Percentiles rank a stretch among this genome's conserved stretches.
Evolutionary conservation across 2,888 invertebrate species (phyloP).

Genomic region (Aleiodes testaceus): DNA sequence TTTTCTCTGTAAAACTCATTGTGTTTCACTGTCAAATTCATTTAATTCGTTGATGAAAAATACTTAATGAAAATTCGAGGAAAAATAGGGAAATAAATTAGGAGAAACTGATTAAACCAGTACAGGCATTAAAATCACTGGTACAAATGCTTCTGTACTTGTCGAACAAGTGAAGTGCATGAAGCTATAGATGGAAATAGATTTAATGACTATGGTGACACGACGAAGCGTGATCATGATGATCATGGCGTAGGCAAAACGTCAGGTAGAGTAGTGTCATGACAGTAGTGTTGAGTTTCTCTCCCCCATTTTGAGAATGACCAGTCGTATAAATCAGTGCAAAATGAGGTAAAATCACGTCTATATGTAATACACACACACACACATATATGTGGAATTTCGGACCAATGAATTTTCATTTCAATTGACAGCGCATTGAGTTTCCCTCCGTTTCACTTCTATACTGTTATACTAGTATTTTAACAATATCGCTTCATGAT

Average conservation of each 20-base stretch:
- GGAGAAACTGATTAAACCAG: constrained; percentile 3
- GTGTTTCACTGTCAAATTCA: too few species aligned
- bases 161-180: constrained; percentile 35
- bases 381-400: constrained; percentile 13
- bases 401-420: constrained; percentile 48
- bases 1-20: too few species aligned
- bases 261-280: constrained; percentile 41
- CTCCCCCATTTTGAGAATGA: constrained; percentile 2
- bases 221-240: constrained; percentile 51
- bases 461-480: constrained; percentile 37
- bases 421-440: constrained; percentile 39
- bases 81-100: background rate
- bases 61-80: too few species aligned
- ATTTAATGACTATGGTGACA: constrained; percentile 54
- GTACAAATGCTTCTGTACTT: constrained; percentile 40
- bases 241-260: constrained; percentile 48
- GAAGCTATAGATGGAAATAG: constrained; percentile 20
- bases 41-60: too few species aligned
- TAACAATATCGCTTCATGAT: constrained; percentile 24
- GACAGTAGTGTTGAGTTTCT: constrained; percentile 8
- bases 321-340: constrained; percentile 27
- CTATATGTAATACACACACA: too few species aligned
- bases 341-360: constrained; percentile 18
- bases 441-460: constrained; percentile 35
- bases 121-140: constrained; percentile 46